Percentiles rank a stretch among this genome's conserved stretches.
These are phyloP conservation scores for Cyanoderma ruficeps DNA, from an alignment of 2,113 vertebrate genomes.

Conservation along the genomic window DNA sequence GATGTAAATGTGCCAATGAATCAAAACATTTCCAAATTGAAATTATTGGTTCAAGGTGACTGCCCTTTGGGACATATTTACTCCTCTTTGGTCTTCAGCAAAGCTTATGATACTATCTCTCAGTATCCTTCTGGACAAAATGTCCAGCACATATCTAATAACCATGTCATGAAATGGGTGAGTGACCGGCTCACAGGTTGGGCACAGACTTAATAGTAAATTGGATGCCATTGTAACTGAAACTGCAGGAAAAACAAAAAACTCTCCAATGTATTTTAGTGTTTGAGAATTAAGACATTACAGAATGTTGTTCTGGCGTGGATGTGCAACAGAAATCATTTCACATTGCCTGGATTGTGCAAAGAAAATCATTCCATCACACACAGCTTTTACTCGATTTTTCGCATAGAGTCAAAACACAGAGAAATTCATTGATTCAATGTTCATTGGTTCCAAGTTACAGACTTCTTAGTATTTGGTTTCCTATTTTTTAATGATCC, in stretches of 20 bases:
- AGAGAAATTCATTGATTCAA: not conserved
- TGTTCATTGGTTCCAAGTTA: not conserved
- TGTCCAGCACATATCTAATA: not conserved
- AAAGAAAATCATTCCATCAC: not conserved
- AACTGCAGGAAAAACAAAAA: not conserved
- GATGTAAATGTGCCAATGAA: not conserved
- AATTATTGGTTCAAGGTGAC: not conserved
- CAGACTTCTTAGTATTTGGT: not conserved
- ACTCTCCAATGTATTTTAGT: not conserved
- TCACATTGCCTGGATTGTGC: not conserved
- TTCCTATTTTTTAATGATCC: not conserved
- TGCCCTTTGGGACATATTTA: not conserved
- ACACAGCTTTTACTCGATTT: not conserved
- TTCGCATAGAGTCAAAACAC: not conserved
- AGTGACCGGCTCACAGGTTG: not conserved
- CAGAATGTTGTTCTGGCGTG: not conserved
- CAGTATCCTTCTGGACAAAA: not conserved
- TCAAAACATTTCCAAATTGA: not conserved
- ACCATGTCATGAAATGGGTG: rapidly evolving
- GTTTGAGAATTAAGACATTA: not conserved
- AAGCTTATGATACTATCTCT: not conserved
- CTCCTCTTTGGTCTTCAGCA: not conserved
- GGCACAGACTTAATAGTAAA: not conserved
- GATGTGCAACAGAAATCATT: not conserved
- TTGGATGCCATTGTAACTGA: not conserved